Conservation (phyloP, 1,140 invertebrate species). For the Zaprionus davidi region DNA sequence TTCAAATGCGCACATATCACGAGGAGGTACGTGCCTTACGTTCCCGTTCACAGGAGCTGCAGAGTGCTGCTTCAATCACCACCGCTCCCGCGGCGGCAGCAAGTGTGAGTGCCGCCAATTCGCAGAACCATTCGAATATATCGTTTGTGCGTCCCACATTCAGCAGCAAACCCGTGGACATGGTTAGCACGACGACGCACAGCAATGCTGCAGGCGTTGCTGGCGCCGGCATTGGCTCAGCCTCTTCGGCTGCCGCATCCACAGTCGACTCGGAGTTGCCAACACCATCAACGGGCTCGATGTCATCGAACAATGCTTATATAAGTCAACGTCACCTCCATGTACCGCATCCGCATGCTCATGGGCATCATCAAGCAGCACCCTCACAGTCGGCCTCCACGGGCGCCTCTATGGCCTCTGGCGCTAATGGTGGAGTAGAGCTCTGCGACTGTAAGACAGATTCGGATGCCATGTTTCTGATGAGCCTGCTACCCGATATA, state of each 20-base stretch:
- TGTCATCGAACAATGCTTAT: conserved; percentile 40
- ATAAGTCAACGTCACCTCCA: conserved; percentile 49
- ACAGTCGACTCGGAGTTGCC: conserved; percentile 51
- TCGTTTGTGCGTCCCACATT: conserved; percentile 79
- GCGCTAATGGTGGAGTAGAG: conserved; percentile 46
- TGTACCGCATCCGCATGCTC: conserved; percentile 39
- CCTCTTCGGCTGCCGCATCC: background rate
- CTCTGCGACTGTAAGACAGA: conserved; percentile 82
- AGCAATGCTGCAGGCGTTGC: conserved; percentile 19
- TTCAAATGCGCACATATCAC: conserved; percentile 66
- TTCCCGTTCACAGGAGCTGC: conserved; percentile 67
- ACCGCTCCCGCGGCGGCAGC: conserved; percentile 10
- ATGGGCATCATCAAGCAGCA: conserved; percentile 50
- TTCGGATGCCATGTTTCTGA: conserved; percentile 82
- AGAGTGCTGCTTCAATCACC: conserved; percentile 19
- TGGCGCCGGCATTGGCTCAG: conserved; percentile 11
- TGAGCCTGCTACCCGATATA: conserved; percentile 81
- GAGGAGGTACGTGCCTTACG: conserved; percentile 65
- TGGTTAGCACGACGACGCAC: conserved; percentile 78
- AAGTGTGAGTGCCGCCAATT: conserved; percentile 11
- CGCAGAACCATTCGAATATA: conserved; percentile 63
- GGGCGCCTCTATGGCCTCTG: conserved; percentile 19
- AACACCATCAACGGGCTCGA: conserved; percentile 29
- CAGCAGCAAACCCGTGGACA: conserved; percentile 67
- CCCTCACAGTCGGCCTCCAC: conserved; percentile 42